Base-by-base conservation (phyloP, 2,113 vertebrate genomes). In the Thalassoma bifasciatum region DNA sequence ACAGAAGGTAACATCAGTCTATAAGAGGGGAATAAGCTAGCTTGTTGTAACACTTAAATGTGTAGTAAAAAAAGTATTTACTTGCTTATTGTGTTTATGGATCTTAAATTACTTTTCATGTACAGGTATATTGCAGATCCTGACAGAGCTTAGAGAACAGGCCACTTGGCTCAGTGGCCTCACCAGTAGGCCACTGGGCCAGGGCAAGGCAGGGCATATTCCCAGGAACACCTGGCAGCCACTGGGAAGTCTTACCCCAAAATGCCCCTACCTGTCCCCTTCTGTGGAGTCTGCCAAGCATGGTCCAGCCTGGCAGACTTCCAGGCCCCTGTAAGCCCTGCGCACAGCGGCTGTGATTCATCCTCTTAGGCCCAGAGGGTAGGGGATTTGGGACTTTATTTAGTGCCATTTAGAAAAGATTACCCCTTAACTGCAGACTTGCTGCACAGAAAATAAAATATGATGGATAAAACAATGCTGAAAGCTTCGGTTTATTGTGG, bases 361-460 rank as follows among this genome's bases (percentile, higher is more conserved):
- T 93, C 92, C 92, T 89, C 90, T 92, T 93, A 91, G 46, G 60
- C 57, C 64, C 69, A 64, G 58, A 83, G 85, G 51, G 86, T 23
- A 83, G 80, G 61, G 88, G 88, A 93, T 93, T 91, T 90, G 84
- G 80, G 83, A 88, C 88, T 90, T 92, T 90, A 90, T 90, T 91
- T 93, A 90, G 92, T 85, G 83, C 75, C 90, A 90, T 90, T 93
- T 91, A 89, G 76, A 89, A 92, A 89, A 90, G 88, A 90, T 90
- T 89, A 90, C 81, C 84, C 59, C 49, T 90, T 80, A 92, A 92
- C 84, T 89, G 86, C 77, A 75, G 74, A 75, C 70, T 74, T 75
- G 71, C 56, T 13, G 26, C 24, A 47, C 13, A 34, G 58, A 37
- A 74, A 79, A 85, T n/a, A 75, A 85, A 30, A 3, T 30, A 81